Percentiles rank a stretch among this genome's conserved stretches.
Evolutionary conservation across 2,797 vertebrate genomes (phyloP).

Genomic region (Erithacus rubecula): DNA sequence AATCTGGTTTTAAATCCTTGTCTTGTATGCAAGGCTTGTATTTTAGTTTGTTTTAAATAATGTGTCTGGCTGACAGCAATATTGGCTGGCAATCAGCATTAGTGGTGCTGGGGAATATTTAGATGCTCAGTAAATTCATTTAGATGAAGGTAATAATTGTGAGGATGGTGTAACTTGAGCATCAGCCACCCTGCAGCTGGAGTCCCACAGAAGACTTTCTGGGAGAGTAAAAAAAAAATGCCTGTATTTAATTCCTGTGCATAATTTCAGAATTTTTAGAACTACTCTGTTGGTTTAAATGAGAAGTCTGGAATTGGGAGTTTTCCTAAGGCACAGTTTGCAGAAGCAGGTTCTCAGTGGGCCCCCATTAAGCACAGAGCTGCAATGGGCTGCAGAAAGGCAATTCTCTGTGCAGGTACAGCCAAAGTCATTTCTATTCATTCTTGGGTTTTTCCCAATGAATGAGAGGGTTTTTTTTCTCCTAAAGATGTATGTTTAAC

Average conservation of each 20-base stretch:
- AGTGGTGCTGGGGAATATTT: not conserved
- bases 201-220: not conserved
- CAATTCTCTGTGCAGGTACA: not conserved
- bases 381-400: not conserved
- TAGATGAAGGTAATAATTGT: not conserved
- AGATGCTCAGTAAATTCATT: not conserved
- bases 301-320: not conserved
- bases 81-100: not conserved
- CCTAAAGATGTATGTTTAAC: constrained; percentile 7
- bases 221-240: not conserved
- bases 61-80: not conserved
- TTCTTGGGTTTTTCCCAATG: not conserved
- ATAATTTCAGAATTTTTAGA: not conserved
- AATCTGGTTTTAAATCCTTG: not conserved
- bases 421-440: not conserved
- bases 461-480: not conserved
- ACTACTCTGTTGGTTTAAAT: not conserved
- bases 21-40: not conserved
- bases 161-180: not conserved
- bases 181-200: not conserved
- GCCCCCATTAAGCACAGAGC: not conserved
- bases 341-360: not conserved
- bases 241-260: not conserved
- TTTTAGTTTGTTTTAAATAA: not conserved
- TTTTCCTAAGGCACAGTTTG: not conserved